Conservation (phyloP, 2,113 vertebrate species). For the Equus quagga region DNA sequence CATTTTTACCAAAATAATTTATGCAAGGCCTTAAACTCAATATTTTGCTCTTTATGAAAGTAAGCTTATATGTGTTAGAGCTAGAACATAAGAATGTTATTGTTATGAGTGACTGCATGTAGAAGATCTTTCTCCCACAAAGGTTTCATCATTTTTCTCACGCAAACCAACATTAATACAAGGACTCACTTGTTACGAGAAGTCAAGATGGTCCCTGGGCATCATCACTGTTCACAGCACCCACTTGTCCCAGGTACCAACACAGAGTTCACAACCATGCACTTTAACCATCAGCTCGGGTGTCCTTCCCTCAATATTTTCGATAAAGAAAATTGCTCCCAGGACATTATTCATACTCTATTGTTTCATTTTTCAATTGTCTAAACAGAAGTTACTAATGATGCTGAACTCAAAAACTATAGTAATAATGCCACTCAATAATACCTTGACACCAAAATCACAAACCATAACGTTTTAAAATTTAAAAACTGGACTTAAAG, state of each 20-base stretch:
- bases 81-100: background rate
- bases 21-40: background rate
- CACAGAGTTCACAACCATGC: background rate
- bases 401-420: background rate
- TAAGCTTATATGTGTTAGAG: background rate
- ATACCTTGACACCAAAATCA: background rate
- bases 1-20: background rate
- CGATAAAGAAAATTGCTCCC: background rate
- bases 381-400: background rate
- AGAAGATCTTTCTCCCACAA: background rate
- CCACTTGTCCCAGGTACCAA: background rate
- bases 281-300: background rate
- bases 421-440: background rate
- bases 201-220: background rate
- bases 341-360: background rate
- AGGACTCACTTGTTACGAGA: background rate
- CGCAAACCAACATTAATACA: background rate
- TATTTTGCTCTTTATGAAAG: constrained; percentile 15
- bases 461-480: constrained; percentile 1
- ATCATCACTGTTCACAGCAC: background rate
- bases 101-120: background rate
- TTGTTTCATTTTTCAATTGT: background rate
- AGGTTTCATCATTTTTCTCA: constrained; percentile 15
- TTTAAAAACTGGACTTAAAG: background rate
- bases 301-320: constrained; percentile 1